Conservation (phyloP, 1,140 invertebrate genomes). For the Zaprionus ornatus region DNA sequence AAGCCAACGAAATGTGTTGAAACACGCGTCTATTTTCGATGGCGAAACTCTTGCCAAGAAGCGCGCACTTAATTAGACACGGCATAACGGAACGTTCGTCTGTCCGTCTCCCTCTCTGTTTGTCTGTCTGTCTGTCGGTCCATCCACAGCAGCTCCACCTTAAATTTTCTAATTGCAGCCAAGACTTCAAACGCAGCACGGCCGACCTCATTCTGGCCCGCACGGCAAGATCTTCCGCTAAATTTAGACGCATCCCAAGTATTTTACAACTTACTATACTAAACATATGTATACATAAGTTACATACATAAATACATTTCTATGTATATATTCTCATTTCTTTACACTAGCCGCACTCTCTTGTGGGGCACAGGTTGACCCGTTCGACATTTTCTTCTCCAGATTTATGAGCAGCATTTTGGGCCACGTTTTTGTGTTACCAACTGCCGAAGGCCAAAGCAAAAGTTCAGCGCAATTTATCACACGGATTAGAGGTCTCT, state of each 20-base stretch:
- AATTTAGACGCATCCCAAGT: constrained; percentile 44
- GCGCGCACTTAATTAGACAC: constrained; percentile 75
- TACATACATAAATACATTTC: constrained; percentile 3
- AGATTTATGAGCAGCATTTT: constrained; percentile 69
- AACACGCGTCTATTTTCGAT: constrained; percentile 67
- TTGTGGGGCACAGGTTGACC: constrained; percentile 53
- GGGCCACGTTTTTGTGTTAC: constrained; percentile 26
- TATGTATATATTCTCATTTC: background rate
- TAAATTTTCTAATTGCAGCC: constrained; percentile 21
- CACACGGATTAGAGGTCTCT: constrained; percentile 33
- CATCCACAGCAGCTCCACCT: background rate
- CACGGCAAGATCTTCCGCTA: constrained; percentile 33
- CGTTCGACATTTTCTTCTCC: constrained; percentile 32
- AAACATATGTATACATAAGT: background rate
- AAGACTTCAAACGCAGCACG: constrained; percentile 45
- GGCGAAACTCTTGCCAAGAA: constrained; percentile 66
- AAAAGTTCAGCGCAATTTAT: constrained; percentile 71
- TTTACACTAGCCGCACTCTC: constrained; percentile 23
- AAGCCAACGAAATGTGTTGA: constrained; percentile 70
- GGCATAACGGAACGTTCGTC: constrained; percentile 41
- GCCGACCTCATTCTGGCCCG: constrained; percentile 44
- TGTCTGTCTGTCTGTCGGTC: background rate
- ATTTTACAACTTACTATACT: constrained; percentile 36
- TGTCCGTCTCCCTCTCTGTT: background rate
- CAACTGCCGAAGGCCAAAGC: constrained; percentile 61